phyloP scores from a whole-genome alignment of 2,113 vertebrate genomes.

The Lipophrys pholis region DNA sequence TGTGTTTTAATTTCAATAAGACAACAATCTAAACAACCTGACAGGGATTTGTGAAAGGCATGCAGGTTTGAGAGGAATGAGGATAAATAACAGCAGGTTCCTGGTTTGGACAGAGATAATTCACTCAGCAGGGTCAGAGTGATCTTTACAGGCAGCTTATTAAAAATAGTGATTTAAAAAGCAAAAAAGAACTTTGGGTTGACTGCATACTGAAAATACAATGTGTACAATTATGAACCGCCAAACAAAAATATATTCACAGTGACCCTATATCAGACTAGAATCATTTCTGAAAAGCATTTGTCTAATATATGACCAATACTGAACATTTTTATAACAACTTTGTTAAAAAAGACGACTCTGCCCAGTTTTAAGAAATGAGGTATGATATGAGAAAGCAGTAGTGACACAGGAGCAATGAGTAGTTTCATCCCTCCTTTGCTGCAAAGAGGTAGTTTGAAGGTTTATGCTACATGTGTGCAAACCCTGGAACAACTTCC shows the following conservation, averaged over 20 bases:
- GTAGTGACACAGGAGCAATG: not conserved
- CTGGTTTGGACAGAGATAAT: not conserved
- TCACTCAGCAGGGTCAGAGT: constrained; percentile 1
- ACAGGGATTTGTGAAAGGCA: constrained; percentile 7
- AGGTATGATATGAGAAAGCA: constrained; percentile 19
- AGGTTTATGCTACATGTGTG: constrained; percentile 53
- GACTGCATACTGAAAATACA: constrained; percentile 3
- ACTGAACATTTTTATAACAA: constrained; percentile 5
- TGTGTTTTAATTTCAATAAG: constrained; percentile 3
- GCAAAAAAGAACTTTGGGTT: constrained; percentile 17
- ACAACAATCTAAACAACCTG: constrained; percentile 7
- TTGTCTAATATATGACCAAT: constrained; percentile 29
- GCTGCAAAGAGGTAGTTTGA: constrained; percentile 70
- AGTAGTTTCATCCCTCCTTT: constrained; percentile 27
- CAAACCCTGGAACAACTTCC: constrained; percentile 43
- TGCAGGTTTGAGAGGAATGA: constrained; percentile 14
- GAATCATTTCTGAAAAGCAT: constrained; percentile 8
- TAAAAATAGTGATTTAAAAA: constrained; percentile 7
- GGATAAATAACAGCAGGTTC: not conserved
- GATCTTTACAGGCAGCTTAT: constrained; percentile 15
- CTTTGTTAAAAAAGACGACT: not conserved
- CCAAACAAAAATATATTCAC: not conserved
- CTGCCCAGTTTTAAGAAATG: constrained; percentile 9
- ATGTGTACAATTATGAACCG: not conserved
- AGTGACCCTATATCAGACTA: constrained; percentile 9